These are phyloP conservation scores for Drosophila albomicans DNA, from an alignment of 1,140 invertebrate species.

Conservation along the genomic window DNA sequence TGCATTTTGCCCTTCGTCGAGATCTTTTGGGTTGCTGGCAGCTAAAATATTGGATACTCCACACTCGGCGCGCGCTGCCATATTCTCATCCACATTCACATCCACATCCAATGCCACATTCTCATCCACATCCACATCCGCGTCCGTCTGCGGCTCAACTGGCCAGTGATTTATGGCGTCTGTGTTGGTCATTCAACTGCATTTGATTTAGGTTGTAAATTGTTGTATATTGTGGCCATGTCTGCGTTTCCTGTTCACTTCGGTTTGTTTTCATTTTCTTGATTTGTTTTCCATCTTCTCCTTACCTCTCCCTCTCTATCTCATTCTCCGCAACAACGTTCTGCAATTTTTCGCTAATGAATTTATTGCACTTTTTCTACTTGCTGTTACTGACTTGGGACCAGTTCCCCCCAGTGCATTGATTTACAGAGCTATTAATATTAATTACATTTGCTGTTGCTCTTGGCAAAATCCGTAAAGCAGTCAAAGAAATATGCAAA, in stretches of 20 bases:
- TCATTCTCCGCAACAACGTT: background rate
- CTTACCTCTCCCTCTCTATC: background rate
- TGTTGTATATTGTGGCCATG: slow-evolving; percentile 75
- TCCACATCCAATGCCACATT: slow-evolving; percentile 19
- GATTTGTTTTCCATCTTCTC: slow-evolving; percentile 19
- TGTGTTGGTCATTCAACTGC: slow-evolving; percentile 81
- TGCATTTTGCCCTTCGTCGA: slow-evolving; percentile 67
- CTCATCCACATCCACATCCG: slow-evolving; percentile 19
- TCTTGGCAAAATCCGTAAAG: background rate
- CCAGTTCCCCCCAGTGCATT: slow-evolving; percentile 35
- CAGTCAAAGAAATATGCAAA: slow-evolving; percentile 22
- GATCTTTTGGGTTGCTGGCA: slow-evolving; percentile 41
- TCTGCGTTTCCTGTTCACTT: slow-evolving; percentile 68
- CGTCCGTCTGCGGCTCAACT: slow-evolving; percentile 67
- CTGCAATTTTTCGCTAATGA: slow-evolving; percentile 62
- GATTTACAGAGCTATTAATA: slow-evolving; percentile 45
- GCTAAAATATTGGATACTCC: slow-evolving; percentile 73
- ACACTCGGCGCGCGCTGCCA: slow-evolving; percentile 36
- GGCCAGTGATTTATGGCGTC: slow-evolving; percentile 79
- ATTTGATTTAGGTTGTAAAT: slow-evolving; percentile 83
- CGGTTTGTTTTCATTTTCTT: slow-evolving; percentile 39
- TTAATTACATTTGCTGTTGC: slow-evolving; percentile 35
- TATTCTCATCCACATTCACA: slow-evolving; percentile 5
- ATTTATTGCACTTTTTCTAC: slow-evolving; percentile 67
- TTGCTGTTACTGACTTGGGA: slow-evolving; percentile 14